Evolutionary conservation across 2,888 invertebrate genomes (phyloP), one percentile per base, ranked within the genome.

Genomic region (Adineta ricciae): DNA sequence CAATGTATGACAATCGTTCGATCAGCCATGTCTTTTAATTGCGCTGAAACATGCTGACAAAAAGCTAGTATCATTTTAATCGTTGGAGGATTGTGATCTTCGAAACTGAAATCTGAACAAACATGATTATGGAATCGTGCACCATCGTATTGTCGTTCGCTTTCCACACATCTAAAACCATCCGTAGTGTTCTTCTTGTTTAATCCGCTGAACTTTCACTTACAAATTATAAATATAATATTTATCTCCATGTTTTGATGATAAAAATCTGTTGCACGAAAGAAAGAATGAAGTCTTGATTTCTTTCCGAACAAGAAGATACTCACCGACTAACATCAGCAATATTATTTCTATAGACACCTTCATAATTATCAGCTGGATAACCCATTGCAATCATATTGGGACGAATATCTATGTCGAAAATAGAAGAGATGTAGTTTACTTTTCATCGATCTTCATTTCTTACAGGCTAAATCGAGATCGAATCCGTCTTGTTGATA

Each of bases 41-140:
- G 73, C 41, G 32, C 21, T 11, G 83, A 52, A 41, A 52, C 84
- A 83, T 50, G 72, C 24, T 32, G 38, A 49, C 85, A 85, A 84
- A 85, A 85, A 41, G n/a, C 24, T n/a, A 41, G 14, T 21, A 85
- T 84, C 54, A 83, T 83, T 38, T 14, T 36, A 54, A 85, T 52
- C 38, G n/a, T 41, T 21, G 85, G 85, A 7, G 85, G 84, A 85
- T 85, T 85, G 21, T 85, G 85, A 82, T 85, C 85, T 78, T 85
- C 84, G 24, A 85, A 83, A 24, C 72, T 72, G 41, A 84, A 84
- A 2, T 52, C 27, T 56, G 83, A 73, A 41, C 78, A 78, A 0
- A 85, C 85, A 56, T 52, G 41, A 84, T 85, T 73, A 83, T 85
- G 56, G 52, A 85, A 85, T 32, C 83, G 84, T 36, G 38, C n/a